phyloP scores from a whole-genome alignment of 2,797 vertebrate genomes.

The Spondyliosoma cantharus region DNA sequence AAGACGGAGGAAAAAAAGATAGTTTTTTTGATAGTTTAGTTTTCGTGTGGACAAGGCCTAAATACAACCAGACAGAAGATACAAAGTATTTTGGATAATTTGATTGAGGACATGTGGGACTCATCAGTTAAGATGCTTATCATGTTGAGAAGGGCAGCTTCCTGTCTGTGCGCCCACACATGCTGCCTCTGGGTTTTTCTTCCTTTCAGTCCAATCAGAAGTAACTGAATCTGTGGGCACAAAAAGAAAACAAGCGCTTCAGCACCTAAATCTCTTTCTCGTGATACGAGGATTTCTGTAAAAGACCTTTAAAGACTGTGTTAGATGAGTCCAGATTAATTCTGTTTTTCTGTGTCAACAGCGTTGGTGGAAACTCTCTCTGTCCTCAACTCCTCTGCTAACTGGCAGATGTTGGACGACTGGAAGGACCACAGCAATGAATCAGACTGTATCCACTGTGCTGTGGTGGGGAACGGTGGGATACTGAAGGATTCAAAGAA shows the following conservation, averaged over 20 bases:
- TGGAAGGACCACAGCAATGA: constrained; percentile 61
- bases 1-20: too few species aligned
- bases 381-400: constrained; percentile 80
- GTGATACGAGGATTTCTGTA: not conserved
- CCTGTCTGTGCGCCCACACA: constrained; percentile 9
- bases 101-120: not conserved
- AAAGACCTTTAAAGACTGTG: not conserved
- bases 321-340: not conserved
- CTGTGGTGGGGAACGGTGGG: constrained; percentile 88
- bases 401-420: constrained; percentile 81
- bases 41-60: too few species aligned
- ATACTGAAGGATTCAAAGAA: constrained; percentile 83
- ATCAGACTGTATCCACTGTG: constrained; percentile 81
- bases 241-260: not conserved
- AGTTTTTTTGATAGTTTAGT: too few species aligned
- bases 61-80: not conserved
- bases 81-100: not conserved
- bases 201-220: not conserved
- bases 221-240: constrained; percentile 21
- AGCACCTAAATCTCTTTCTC: not conserved
- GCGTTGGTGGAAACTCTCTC: constrained; percentile 78
- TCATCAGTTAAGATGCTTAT: constrained; percentile 9
- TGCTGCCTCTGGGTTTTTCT: not conserved
- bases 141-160: not conserved
- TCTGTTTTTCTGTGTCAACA: constrained; percentile 54